A percentile compares a stretch with the other conserved stretches of the same genome.
Evolutionary conservation across 2,888 invertebrate species (phyloP).

Genomic region (Acanthacorydalis orientalis): DNA sequence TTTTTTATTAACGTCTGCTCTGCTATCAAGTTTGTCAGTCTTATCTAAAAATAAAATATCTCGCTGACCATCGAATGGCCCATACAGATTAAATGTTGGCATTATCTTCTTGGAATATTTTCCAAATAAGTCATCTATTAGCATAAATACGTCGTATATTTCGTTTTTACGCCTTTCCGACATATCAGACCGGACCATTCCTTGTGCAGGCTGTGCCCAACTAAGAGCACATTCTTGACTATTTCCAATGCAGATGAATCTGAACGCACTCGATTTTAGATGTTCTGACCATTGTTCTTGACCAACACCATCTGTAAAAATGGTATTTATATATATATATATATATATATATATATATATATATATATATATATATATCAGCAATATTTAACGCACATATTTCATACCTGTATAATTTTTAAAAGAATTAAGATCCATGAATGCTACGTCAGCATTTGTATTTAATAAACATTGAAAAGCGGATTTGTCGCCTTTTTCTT

Average conservation of each 20-base stretch:
- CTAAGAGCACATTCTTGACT: constrained; percentile 38
- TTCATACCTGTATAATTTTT: constrained; percentile 40
- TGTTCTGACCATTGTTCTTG: constrained; percentile 27
- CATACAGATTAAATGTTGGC: constrained; percentile 52
- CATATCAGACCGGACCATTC: constrained; percentile 41
- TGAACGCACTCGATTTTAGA: constrained; percentile 27
- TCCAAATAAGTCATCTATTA: constrained; percentile 55
- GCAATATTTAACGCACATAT: background rate
- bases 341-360: too few relatives aligned
- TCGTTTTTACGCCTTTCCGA: constrained; percentile 42
- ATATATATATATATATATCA: too few relatives aligned
- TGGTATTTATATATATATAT: constrained; percentile 11
- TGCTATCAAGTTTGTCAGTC: constrained; percentile 22
- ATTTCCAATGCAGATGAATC: constrained; percentile 37
- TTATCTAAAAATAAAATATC: constrained; percentile 50
- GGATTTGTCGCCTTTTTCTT: constrained; percentile 37
- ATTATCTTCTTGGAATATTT: constrained; percentile 35
- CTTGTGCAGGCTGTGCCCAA: constrained; percentile 51
- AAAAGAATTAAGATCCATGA: constrained; percentile 44
- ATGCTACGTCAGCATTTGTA: constrained; percentile 60
- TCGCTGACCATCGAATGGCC: constrained; percentile 41
- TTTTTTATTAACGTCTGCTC: background rate
- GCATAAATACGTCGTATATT: constrained; percentile 48
- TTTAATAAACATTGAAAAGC: constrained; percentile 50
- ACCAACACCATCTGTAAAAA: constrained; percentile 26